Evolutionary conservation across 2,797 vertebrate species (phyloP), one percentile per base, ranked within the genome.

Genomic region (Xiphorhynchus erythropygius): DNA sequence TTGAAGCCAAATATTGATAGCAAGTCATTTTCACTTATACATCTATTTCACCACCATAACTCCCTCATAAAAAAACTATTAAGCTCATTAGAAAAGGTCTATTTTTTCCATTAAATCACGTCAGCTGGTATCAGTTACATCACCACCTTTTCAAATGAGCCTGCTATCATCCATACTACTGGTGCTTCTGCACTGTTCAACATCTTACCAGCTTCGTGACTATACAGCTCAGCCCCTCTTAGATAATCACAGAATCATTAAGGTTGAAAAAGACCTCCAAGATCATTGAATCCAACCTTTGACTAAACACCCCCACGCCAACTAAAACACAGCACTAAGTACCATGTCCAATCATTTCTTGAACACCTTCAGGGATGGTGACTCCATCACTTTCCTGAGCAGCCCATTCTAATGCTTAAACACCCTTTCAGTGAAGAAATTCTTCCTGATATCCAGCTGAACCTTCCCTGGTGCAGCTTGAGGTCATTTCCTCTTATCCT

Each of bases 1-100:
- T 94, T 81, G 47, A 90, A 78, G 50, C 28, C 76, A 91, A 97
- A 91, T 93, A 96, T 71, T 78, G 85, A 90, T 63, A 90, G 83
- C 73, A 69, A 21, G 3, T 28, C 73, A 65, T 75, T 86, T 39
- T 93, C 15, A 76, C 75, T 94, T 91, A 91, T 37, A 62, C 92
- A 90, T 90, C 75, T 91, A 74, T 89, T 91, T 93, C 47, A 41
- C 69, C 35, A 81, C 50, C 47, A 41, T 79, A 88, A 59, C 23
- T 69, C 46, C 76, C 76, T 81, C 60, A 47, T 91, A 90, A 95
- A 84, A 94, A 89, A 77, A 49, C 78, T 55, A 88, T 93, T 88
- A 94, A 81, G 79, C 55, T 74, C 60, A 80, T 94, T 95, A 93
- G 64, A 83, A 87, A 92, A 93, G 55, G 50, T 71, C 80, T 86